Evolutionary conservation across 2,797 vertebrate species (phyloP).

Genomic region (Saxicola maurus): DNA sequence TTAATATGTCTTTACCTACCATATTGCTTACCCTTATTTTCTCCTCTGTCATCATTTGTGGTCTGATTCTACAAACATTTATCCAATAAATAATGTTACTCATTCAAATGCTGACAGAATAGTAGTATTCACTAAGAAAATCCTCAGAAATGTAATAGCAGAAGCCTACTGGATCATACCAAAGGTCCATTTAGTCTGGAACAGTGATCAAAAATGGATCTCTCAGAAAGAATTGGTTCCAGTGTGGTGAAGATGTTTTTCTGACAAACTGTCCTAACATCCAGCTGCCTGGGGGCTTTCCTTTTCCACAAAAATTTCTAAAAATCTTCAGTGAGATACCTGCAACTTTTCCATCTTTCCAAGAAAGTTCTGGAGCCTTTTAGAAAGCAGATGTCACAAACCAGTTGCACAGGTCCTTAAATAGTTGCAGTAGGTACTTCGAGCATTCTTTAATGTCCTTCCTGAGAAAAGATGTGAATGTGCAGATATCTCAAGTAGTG

Average conservation of each 20-base stretch:
- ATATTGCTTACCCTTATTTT: neutral
- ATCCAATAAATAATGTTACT: neutral
- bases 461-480: neutral
- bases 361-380: neutral
- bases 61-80: neutral
- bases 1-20: neutral
- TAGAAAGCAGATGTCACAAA: neutral
- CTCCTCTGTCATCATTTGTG: neutral
- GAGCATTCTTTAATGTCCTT: neutral
- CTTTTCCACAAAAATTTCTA: neutral
- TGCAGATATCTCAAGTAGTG: neutral
- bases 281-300: neutral
- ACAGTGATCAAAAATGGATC: neutral
- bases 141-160: neutral
- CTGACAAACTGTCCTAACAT: neutral
- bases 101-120: neutral
- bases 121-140: neutral
- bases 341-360: neutral
- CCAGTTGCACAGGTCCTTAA: neutral
- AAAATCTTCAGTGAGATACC: neutral
- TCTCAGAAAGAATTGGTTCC: neutral
- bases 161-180: neutral
- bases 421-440: neutral
- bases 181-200: neutral
- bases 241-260: neutral